Evolutionary conservation across 2,888 invertebrate genomes (phyloP).

Genomic region (Meloe dianella): DNA sequence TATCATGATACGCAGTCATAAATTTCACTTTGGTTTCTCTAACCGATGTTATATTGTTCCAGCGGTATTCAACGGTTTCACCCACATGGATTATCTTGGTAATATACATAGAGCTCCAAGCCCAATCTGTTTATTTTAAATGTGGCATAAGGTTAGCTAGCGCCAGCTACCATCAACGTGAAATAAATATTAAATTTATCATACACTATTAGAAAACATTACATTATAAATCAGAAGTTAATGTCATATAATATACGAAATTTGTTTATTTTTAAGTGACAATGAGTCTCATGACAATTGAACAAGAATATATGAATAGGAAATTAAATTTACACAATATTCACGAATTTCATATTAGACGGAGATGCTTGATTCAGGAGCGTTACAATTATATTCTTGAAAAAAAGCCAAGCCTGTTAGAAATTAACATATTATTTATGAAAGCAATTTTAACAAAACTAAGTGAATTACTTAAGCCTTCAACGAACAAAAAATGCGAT

Average conservation of each 20-base stretch:
- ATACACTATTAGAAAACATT: constrained; percentile 17
- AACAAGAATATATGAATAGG: neutral
- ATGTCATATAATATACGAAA: neutral
- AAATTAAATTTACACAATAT: neutral
- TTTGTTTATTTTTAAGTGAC: neutral
- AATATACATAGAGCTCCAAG: constrained; percentile 24
- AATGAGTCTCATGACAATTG: neutral
- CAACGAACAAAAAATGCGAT: constrained; percentile 26
- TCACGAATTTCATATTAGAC: neutral
- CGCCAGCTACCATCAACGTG: constrained; percentile 11
- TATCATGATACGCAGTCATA: constrained; percentile 36
- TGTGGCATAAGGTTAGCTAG: constrained; percentile 20
- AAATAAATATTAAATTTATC: constrained; percentile 31
- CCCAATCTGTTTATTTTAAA: constrained; percentile 29
- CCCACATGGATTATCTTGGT: constrained; percentile 31
- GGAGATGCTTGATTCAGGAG: neutral
- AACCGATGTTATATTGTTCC: constrained; percentile 33
- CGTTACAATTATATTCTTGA: neutral
- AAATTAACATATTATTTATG: constrained; percentile 33
- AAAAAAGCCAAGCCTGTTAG: constrained; percentile 16
- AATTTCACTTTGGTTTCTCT: constrained; percentile 37
- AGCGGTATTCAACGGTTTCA: constrained; percentile 34
- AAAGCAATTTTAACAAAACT: constrained; percentile 22
- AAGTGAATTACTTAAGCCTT: constrained; percentile 30
- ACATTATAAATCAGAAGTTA: neutral